Conservation (phyloP, 2,888 invertebrate genomes). For the Ophion ellenae region DNA sequence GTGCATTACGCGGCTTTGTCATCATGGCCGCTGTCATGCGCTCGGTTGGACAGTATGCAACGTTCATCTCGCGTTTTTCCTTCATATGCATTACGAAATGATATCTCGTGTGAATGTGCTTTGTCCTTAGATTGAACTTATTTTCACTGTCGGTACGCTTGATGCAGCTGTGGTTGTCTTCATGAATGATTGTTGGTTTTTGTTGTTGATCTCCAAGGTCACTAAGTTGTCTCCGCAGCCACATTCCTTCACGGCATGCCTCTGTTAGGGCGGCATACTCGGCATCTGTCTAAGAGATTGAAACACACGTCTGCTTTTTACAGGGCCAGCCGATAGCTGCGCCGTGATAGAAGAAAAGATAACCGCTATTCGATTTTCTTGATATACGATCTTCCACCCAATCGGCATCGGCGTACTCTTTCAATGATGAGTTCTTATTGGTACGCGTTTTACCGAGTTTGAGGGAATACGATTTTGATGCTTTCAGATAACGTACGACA, state of each 20-base stretch:
- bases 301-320: slow-evolving; percentile 52
- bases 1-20: slow-evolving; percentile 50
- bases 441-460: slow-evolving; percentile 20
- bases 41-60: slow-evolving; percentile 51
- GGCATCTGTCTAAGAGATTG: slow-evolving; percentile 57
- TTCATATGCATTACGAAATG: slow-evolving; percentile 34
- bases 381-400: slow-evolving; percentile 71
- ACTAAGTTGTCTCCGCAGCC: slow-evolving; percentile 42
- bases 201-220: slow-evolving; percentile 25
- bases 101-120: slow-evolving; percentile 55
- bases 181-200: slow-evolving; percentile 40
- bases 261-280: slow-evolving; percentile 59
- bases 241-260: slow-evolving; percentile 51
- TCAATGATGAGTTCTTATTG: slow-evolving; percentile 12
- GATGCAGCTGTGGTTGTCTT: slow-evolving; percentile 61
- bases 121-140: slow-evolving; percentile 44
- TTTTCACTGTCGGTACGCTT: slow-evolving; percentile 36
- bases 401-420: slow-evolving; percentile 75
- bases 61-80: slow-evolving; percentile 18
- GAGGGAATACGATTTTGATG: slow-evolving; percentile 58
- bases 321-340: slow-evolving; percentile 57
- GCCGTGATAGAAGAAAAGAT: slow-evolving; percentile 60
- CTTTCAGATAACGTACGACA: slow-evolving; percentile 59
- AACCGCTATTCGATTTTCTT: slow-evolving; percentile 73
- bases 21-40: slow-evolving; percentile 51